phyloP scores from a whole-genome alignment of 1,140 invertebrate species.

The Acromyrmex charruanus region DNA sequence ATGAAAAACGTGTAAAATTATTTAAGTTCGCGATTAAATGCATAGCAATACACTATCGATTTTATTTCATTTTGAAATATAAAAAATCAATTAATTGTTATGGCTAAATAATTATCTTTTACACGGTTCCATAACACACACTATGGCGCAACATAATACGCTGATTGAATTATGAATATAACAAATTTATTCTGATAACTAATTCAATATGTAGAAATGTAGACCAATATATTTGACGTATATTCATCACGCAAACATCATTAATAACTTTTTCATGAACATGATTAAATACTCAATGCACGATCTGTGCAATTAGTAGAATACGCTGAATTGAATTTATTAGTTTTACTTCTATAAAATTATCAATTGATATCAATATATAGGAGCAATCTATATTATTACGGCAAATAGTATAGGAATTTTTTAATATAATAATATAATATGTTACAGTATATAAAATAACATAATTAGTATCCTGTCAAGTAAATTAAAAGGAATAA shows the following conservation, averaged over 20 bases:
- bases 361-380: constrained; percentile 33
- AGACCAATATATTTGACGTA: neutral
- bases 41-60: neutral
- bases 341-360: constrained; percentile 6
- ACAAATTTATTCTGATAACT: constrained; percentile 37
- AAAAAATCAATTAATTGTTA: constrained; percentile 17
- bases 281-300: constrained; percentile 41
- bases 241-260: constrained; percentile 28
- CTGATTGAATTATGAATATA: constrained; percentile 10
- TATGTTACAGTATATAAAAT: neutral
- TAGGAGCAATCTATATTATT: constrained; percentile 6
- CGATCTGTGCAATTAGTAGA: constrained; percentile 19
- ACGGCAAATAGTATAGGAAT: neutral
- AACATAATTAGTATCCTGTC: neutral
- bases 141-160: neutral
- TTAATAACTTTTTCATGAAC: constrained; percentile 42
- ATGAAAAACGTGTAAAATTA: neutral
- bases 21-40: neutral
- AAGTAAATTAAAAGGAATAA: neutral
- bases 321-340: constrained; percentile 24
- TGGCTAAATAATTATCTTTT: constrained; percentile 6
- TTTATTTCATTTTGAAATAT: neutral
- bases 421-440: neutral
- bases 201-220: constrained; percentile 31
- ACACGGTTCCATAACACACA: neutral